Evolutionary conservation across 2,113 vertebrate species (phyloP).

Genomic region (Pedionomus torquatus): DNA sequence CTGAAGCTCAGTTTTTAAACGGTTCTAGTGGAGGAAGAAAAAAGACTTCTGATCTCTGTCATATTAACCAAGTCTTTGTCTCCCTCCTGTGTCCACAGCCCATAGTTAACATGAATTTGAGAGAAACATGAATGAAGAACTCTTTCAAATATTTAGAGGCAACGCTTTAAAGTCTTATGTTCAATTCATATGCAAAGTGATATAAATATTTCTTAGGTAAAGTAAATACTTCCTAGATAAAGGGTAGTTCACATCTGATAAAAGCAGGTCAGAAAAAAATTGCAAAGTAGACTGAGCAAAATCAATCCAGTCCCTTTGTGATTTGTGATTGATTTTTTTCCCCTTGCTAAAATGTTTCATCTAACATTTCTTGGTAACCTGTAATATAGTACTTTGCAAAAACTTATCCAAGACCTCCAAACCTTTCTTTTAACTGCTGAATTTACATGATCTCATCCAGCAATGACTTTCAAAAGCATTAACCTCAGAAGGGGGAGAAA

Average conservation of each 20-base stretch:
- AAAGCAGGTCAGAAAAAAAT: conserved; percentile 22
- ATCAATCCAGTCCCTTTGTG: conserved; percentile 18
- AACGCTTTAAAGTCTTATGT: background rate
- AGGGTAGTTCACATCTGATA: conserved; percentile 14
- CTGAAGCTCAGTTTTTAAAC: background rate
- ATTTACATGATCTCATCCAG: conserved; percentile 65
- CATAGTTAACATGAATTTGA: conserved; percentile 13
- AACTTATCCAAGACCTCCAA: conserved; percentile 40
- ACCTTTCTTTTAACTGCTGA: conserved; percentile 31
- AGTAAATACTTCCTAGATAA: conserved; percentile 31
- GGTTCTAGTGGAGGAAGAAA: background rate
- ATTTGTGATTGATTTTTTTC: conserved; percentile 53
- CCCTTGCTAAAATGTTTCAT: conserved; percentile 7
- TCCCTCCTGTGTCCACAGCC: conserved; percentile 74
- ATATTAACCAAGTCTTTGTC: conserved; percentile 72
- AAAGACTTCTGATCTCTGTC: too few relatives aligned
- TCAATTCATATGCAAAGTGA: background rate
- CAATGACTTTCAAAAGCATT: conserved; percentile 60
- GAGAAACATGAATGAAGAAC: background rate
- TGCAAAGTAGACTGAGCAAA: background rate
- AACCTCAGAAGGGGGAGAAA: conserved; percentile 12
- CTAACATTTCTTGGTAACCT: conserved; percentile 23
- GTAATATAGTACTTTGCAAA: conserved; percentile 17
- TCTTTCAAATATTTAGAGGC: background rate
- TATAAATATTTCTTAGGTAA: conserved; percentile 42